Conservation (phyloP, 2,888 invertebrate species). For the Homarus gammarus region DNA sequence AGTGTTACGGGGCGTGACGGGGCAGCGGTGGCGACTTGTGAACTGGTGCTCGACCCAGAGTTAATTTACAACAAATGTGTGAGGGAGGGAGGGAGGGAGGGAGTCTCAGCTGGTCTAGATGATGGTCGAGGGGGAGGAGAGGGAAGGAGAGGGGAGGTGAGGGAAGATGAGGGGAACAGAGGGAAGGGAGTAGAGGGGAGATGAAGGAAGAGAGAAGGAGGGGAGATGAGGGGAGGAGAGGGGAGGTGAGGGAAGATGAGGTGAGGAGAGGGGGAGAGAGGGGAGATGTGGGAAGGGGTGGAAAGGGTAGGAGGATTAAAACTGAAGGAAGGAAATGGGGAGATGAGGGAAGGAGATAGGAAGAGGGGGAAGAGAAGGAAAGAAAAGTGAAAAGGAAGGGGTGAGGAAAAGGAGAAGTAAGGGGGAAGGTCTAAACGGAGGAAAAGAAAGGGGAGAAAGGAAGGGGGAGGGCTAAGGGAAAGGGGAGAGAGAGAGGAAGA, state of each 20-base stretch:
- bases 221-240: too few relatives aligned
- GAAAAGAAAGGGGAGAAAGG: background rate
- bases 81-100: background rate
- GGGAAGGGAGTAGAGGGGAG: too few relatives aligned
- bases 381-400: background rate
- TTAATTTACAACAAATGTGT: conserved; percentile 63
- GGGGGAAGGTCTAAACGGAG: conserved; percentile 1
- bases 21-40: conserved; percentile 38
- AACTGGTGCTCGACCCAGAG: background rate
- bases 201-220: too few relatives aligned
- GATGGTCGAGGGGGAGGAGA: too few relatives aligned
- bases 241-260: too few relatives aligned
- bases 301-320: too few relatives aligned
- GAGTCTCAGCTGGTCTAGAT: too few relatives aligned
- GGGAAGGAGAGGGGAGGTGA: too few relatives aligned
- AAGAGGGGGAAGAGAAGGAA: conserved; percentile 1
- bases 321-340: conserved; percentile 5
- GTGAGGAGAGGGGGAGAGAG: background rate
- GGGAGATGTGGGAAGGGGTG: background rate
- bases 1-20: background rate
- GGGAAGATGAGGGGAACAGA: too few relatives aligned
- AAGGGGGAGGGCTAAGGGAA: background rate
- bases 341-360: background rate
- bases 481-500: background rate
- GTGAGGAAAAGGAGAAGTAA: background rate